Percentiles rank a stretch among this genome's conserved stretches.
phyloP scores from a whole-genome alignment of 2,113 vertebrate species.

The Patagioenas fasciata region DNA sequence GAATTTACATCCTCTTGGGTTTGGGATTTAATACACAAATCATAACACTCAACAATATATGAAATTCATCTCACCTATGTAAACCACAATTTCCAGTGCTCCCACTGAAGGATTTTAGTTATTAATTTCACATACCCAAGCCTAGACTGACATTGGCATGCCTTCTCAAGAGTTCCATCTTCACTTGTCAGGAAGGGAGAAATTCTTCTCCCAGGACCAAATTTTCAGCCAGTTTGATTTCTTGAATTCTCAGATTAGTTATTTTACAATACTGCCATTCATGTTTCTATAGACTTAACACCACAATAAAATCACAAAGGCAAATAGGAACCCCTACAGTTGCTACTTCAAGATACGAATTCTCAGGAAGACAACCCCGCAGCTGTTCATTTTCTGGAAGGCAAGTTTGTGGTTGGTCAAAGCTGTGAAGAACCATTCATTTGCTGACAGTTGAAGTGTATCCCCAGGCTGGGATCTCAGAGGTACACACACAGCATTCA shows the following conservation, averaged over 20 bases:
- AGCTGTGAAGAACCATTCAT: not conserved
- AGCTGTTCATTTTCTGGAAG: not conserved
- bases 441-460: not conserved
- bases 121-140: not conserved
- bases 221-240: not conserved
- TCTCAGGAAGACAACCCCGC: not conserved
- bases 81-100: not conserved
- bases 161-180: not conserved
- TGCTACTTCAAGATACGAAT: not conserved
- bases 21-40: not conserved
- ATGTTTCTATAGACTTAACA: not conserved
- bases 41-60: rapidly evolving
- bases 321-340: not conserved
- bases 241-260: not conserved
- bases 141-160: not conserved
- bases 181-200: not conserved
- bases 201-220: not conserved
- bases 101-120: not conserved
- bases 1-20: not conserved
- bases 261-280: not conserved
- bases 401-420: not conserved
- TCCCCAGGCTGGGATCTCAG: not conserved
- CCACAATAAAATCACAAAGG: not conserved
- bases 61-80: not conserved
- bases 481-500: not conserved